These are phyloP conservation scores for Dolomedes plantarius DNA, from an alignment of 2,888 invertebrate species.

Conservation along the genomic window DNA sequence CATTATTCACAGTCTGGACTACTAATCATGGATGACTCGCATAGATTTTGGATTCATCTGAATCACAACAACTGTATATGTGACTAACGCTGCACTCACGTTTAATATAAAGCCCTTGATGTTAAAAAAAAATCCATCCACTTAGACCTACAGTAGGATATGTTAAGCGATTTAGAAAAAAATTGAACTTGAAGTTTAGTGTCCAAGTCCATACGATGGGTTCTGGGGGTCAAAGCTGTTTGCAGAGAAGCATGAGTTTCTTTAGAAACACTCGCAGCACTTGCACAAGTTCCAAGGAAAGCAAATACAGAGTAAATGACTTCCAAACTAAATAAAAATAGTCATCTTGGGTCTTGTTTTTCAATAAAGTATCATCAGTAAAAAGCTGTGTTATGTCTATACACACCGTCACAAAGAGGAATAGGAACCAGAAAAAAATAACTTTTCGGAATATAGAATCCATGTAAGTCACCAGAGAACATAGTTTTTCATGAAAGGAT, in stretches of 20 bases:
- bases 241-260: constrained; percentile 70
- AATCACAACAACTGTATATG: constrained; percentile 73
- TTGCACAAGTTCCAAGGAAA: constrained; percentile 71
- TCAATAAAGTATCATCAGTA: constrained; percentile 72
- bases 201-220: constrained; percentile 66
- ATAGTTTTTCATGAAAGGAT: constrained; percentile 70
- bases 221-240: constrained; percentile 64
- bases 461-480: constrained; percentile 65
- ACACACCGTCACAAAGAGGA: constrained; percentile 66
- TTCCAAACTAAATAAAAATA: constrained; percentile 71
- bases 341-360: constrained; percentile 70
- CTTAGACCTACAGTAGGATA: constrained; percentile 72
- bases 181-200: constrained; percentile 68
- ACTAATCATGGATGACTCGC: constrained; percentile 71
- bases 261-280: constrained; percentile 69
- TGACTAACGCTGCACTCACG: constrained; percentile 73
- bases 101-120: constrained; percentile 73
- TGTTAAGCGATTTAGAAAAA: constrained; percentile 60
- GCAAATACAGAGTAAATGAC: constrained; percentile 70
- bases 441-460: constrained; percentile 70
- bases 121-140: constrained; percentile 73
- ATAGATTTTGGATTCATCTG: constrained; percentile 73
- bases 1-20: constrained; percentile 67
- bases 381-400: constrained; percentile 72
- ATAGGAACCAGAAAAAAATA: constrained; percentile 72